Percentiles rank a stretch among this genome's conserved stretches.
phyloP scores from a whole-genome alignment of 2,888 invertebrate species.

The Tuberolachnus salignus region DNA sequence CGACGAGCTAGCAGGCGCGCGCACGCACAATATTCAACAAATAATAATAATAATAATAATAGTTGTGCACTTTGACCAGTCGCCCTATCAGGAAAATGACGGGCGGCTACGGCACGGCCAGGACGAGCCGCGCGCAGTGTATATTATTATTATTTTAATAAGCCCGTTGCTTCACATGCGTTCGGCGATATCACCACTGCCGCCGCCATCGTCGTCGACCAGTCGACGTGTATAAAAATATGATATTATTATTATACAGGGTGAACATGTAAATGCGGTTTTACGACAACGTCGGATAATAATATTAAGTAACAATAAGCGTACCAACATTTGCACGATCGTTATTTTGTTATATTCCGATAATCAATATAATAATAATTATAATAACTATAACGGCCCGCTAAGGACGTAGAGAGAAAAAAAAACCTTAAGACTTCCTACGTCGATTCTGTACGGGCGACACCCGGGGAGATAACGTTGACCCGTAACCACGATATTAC shows the following conservation, averaged over 20 bases:
- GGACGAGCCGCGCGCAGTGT: neutral
- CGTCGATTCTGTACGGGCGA: no score
- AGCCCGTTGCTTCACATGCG: slow-evolving; percentile 21
- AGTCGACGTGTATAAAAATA: slow-evolving; percentile 5
- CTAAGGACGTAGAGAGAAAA: no score
- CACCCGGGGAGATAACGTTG: no score
- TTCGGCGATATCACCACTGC: slow-evolving; percentile 7
- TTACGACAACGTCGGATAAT: slow-evolving; percentile 3
- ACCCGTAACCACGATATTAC: no score
- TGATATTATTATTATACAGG: slow-evolving; percentile 18
- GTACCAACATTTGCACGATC: no score
- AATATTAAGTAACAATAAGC: no score
- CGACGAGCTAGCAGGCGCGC: neutral
- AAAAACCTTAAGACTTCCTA: no score
- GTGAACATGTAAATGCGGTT: slow-evolving; percentile 25
- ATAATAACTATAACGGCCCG: no score
- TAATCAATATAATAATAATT: no score
- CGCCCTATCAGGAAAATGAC: slow-evolving; percentile 19
- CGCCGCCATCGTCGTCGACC: neutral
- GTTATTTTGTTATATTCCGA: no score
- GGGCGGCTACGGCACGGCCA: slow-evolving; percentile 13
- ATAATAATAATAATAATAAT: slow-evolving; percentile 49
- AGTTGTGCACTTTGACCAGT: slow-evolving; percentile 55
- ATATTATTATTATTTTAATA: slow-evolving; percentile 17
- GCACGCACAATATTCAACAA: slow-evolving; percentile 12